Base-by-base conservation (phyloP, 2,797 vertebrate species). In the Chrosomus eos region DNA sequence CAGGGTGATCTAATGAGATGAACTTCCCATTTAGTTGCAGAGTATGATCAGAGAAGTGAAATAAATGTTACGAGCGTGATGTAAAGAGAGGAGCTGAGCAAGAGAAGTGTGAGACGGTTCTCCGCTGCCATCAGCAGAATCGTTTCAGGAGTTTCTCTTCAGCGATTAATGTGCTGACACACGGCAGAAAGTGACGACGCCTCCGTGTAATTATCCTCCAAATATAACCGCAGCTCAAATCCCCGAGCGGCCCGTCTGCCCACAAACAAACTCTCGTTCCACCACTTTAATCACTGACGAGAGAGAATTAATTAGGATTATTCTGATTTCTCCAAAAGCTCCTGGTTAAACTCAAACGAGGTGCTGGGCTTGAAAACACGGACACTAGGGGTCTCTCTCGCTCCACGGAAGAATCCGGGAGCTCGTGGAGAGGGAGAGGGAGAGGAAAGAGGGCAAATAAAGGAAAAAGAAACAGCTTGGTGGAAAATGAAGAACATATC, bases 381-480 rank as follows among this genome's bases (percentile, higher is more conserved):
- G 80, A 81, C 95, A 94, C 93, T 93, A 94, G 95, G 93, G 95
- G 95, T 92, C 95, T 94, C 94, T 95, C 93, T 95, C 62, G 94
- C 95, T 96, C 94, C 94, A 96, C 14, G 81, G 80, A 92, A 91
- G 89, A 94, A 92, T 66, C 18, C 6, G 2, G 7, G 16, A 18
- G n/a, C 78, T 19, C 26, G 8, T 16, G 1, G 80, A 23, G 23
- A 79, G 66, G 72, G 86, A 68, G 89, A 76, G 86, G 68, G 85
- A 91, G 31, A 33, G 80, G 79, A 92, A 90, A 92, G 90, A 92
- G 91, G 88, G 79, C 86, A 90, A 90, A 88, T 74, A 85, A 84
- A 82, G 77, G 79, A 76, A 77, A 85, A 84, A 73, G 88, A 82
- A 92, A 90, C 84, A 71, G 86, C 84, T 89, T 87, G 80, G 87